A percentile compares a stretch with the other conserved stretches of the same genome.
Evolutionary conservation across 1,140 invertebrate species (phyloP).

Genomic region (Diachasma alloeum): DNA sequence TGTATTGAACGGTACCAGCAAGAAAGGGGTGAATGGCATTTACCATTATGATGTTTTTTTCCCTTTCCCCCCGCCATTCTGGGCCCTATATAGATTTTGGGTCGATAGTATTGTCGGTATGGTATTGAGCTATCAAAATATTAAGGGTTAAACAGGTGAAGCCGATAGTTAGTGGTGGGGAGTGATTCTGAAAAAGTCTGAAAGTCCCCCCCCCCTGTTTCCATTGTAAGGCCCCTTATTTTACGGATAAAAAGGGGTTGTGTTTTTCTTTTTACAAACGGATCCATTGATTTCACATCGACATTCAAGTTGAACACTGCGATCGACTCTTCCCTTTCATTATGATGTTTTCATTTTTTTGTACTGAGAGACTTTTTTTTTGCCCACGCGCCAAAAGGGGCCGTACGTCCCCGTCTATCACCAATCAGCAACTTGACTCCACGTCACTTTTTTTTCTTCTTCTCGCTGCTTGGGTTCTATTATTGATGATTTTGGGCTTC

Average conservation of each 20-base stretch:
- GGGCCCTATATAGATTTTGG: constrained; percentile 29
- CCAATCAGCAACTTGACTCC: constrained; percentile 30
- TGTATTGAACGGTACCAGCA: constrained; percentile 31
- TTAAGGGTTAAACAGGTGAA: constrained; percentile 33
- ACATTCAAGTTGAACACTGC: constrained; percentile 17
- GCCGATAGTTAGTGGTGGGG: constrained; percentile 7
- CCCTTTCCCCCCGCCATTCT: not conserved
- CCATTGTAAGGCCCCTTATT: not conserved
- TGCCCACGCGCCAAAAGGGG: constrained; percentile 26
- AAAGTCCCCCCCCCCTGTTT: not conserved
- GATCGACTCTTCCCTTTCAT: constrained; percentile 23
- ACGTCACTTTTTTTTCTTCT: constrained; percentile 4
- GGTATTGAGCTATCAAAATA: constrained; percentile 37
- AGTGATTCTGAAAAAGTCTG: not conserved
- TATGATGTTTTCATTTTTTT: constrained; percentile 15
- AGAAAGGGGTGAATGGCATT: constrained; percentile 14
- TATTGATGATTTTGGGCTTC: not conserved
- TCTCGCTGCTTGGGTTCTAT: constrained; percentile 6
- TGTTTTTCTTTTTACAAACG: constrained; percentile 16
- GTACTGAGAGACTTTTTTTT: constrained; percentile 9
- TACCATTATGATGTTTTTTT: not conserved
- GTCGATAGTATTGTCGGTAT: constrained; percentile 32
- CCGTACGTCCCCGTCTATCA: constrained; percentile 1
- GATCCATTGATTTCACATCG: constrained; percentile 29
- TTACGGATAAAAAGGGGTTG: constrained; percentile 26